Evolutionary conservation across 1,140 invertebrate genomes (phyloP), one percentile per base, ranked within the genome.

Genomic region (Leptinotarsa lineolata): DNA sequence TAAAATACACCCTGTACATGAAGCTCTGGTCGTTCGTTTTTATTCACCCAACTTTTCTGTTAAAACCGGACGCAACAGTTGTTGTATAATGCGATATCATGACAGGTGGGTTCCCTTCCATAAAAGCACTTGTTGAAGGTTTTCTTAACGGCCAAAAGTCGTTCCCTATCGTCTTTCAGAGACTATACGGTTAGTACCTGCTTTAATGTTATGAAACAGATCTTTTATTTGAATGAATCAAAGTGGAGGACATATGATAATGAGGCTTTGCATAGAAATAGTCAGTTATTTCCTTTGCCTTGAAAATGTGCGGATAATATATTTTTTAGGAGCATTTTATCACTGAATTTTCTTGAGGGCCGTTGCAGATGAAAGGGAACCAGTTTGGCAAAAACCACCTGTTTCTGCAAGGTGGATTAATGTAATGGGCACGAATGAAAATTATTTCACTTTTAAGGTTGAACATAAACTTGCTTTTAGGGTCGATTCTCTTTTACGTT

Each of bases 71-170:
- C 16, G n/a, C 15, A 54, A 54, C 48, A 54, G 48, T 54, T 54
- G 48, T 54, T 54, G 48, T 15, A 54, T 54, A 15, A 54, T 54
- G 48, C 48, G 48, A 54, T 54, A 54, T 15, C 48, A 18, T 54
- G 48, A 54, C 48, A 54, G 48, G 48, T 54, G 48, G 48, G 48
- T 54, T 54, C 48, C 48, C 13, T 54, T 54, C 15, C 48, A 18
- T 54, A 54, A 54, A 54, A 54, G 48, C 48, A 54, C 48, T 54
- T 54, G 48, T 54, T 54, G 48, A 54, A 54, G 48, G 48, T 54
- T 54, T 54, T 54, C n/a, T 15, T 54, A 54, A 54, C 48, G 48
- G 48, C 48, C 48, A 54, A 54, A 54, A 54, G 48, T 18, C 48
- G 48, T 54, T 16, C 48, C 48, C 48, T 18, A 15, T 54, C 48